Evolutionary conservation across 1,140 invertebrate species (phyloP), one percentile per base, ranked within the genome.

Genomic region (Tetramorium simillimum): DNA sequence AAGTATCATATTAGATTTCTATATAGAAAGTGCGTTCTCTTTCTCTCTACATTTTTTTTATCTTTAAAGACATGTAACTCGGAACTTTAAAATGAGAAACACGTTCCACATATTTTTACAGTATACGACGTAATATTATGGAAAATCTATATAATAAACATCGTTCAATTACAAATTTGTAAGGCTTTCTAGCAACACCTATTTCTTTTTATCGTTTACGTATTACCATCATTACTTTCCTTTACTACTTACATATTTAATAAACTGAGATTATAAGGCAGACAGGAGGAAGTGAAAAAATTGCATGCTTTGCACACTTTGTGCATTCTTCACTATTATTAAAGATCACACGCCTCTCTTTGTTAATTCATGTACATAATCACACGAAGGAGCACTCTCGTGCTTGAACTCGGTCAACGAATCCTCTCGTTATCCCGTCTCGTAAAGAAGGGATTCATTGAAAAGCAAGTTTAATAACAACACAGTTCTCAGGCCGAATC

Each of bases 391-490:
- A 56, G 75, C 58, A 62, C 3, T 70, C 84, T 24, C 24, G 37
- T 53, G 28, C 37, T 33, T 75, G 24, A 84, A 56, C 43, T 65
- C 77, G 65, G 56, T 6, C 67, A 46, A 56, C 16, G 24, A 33
- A 51, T 51, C 9, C 9, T 40, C 21, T 53, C 70, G 33, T 51
- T 24, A 16, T 58, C 33, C 33, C 33, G 33, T 33, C 3, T 33
- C 33, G 33, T 33, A 33, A 65, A 58, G 49, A 88, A 88, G 75
- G 69, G 62, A 88, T 63, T 67, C 16, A 85, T 81, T 89, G 89
- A 88, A 75, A 76, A 86, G 65, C 76, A 88, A 88, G 70, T 77
- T 53, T 37, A 51, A 70, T 3, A 53, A 49, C 40, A 62, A 58
- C 73, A n/a, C 24, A 82, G 9, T 72, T 73, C 63, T 24, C 53